Percentiles rank a stretch among this genome's conserved stretches.
Conservation (phyloP, 2,888 invertebrate genomes). For the Automeris io region DNA sequence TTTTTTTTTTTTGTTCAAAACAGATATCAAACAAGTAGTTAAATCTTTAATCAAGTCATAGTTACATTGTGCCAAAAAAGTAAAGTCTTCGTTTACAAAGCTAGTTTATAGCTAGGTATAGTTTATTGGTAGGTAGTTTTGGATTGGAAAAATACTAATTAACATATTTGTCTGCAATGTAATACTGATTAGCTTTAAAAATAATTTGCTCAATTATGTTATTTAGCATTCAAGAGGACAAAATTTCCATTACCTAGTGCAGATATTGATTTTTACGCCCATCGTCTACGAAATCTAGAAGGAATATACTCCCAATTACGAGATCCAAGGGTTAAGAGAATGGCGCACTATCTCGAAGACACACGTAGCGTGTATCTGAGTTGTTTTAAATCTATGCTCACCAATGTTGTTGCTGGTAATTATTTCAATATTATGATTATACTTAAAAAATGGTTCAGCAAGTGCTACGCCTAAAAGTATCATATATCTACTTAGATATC, state of each 20-base stretch:
- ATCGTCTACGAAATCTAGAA: slow-evolving; percentile 87
- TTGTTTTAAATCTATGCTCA: slow-evolving; percentile 86
- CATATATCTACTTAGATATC: too few species aligned
- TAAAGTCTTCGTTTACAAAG: too few species aligned
- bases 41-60: too few species aligned
- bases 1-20: too few species aligned
- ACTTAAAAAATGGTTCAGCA: too few species aligned
- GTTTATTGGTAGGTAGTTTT: too few species aligned
- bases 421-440: not conserved
- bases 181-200: slow-evolving; percentile 4
- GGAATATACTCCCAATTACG: slow-evolving; percentile 91
- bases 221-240: slow-evolving; percentile 78
- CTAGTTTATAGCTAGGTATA: too few species aligned
- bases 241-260: slow-evolving; percentile 82
- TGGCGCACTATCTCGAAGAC: slow-evolving; percentile 87
- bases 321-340: slow-evolving; percentile 88
- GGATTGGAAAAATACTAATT: too few species aligned
- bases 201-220: not conserved
- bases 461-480: too few species aligned
- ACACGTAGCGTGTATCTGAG: slow-evolving; percentile 87
- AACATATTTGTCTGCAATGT: too few species aligned
- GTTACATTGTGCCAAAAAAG: too few species aligned
- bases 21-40: too few species aligned
- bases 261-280: slow-evolving; percentile 89
- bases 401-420: slow-evolving; percentile 85